Evolutionary conservation across 2,888 invertebrate genomes (phyloP).

Genomic region (Drosophila pseudotalamancana): DNA sequence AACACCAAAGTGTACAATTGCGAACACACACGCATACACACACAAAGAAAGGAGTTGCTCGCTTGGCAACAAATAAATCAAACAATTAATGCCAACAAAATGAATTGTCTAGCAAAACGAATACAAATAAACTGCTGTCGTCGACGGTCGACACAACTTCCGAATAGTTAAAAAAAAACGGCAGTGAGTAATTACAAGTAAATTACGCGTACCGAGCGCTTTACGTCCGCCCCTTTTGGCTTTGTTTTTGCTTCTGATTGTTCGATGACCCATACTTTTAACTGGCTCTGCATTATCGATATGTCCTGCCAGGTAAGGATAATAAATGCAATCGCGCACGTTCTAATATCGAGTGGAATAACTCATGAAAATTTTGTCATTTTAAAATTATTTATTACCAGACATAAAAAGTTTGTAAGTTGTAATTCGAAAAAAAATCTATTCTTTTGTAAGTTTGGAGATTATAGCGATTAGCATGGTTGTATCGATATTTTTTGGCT

Average conservation of each 20-base stretch:
- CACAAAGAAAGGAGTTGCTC: slow-evolving; percentile 25
- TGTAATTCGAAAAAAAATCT: too few species aligned
- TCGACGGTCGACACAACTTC: slow-evolving; percentile 17
- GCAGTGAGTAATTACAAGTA: slow-evolving; percentile 49
- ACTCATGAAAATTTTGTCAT: neutral
- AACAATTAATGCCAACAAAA: neutral
- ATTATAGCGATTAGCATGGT: neutral
- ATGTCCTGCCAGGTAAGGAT: slow-evolving; percentile 22
- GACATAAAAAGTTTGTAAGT: neutral
- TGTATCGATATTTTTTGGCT: neutral
- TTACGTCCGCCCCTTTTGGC: slow-evolving; percentile 61
- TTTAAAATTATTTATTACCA: neutral
- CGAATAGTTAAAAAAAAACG: slow-evolving; percentile 23
- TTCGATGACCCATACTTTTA: slow-evolving; percentile 45
- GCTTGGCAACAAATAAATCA: neutral
- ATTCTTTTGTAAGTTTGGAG: neutral
- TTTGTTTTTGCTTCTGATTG: slow-evolving; percentile 57
- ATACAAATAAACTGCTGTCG: slow-evolving; percentile 20
- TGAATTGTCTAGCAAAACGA: slow-evolving; percentile 1
- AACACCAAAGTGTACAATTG: slow-evolving; percentile 15
- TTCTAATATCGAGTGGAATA: slow-evolving; percentile 31
- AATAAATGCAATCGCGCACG: slow-evolving; percentile 1
- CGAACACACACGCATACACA: slow-evolving; percentile 8
- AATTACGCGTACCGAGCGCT: slow-evolving; percentile 59
- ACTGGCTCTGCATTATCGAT: slow-evolving; percentile 30